Percentiles rank a stretch among this genome's conserved stretches.
phyloP scores from a whole-genome alignment of 2,113 vertebrate genomes.

The Cynopterus brachyotis region DNA sequence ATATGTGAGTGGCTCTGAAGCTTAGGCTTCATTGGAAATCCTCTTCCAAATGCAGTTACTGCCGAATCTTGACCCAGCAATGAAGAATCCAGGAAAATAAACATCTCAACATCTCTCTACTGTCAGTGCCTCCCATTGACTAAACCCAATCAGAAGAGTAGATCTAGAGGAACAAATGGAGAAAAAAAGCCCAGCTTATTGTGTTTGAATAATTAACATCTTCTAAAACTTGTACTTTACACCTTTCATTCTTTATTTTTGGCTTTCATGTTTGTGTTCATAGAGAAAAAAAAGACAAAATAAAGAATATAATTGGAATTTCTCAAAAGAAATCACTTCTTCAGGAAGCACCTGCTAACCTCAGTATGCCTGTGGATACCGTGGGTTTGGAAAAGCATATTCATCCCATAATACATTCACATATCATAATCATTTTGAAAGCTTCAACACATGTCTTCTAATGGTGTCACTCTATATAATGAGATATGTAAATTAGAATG shows the following conservation, averaged over 20 bases:
- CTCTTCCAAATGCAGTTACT: background rate
- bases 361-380: background rate
- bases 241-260: background rate
- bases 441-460: conserved; percentile 73
- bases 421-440: conserved; percentile 69
- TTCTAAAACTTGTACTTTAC: background rate
- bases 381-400: background rate
- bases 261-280: background rate
- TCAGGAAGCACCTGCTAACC: conserved; percentile 32
- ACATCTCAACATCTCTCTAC: background rate
- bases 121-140: background rate
- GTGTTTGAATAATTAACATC: background rate
- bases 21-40: background rate
- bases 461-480: conserved; percentile 71
- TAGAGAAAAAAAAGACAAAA: conserved; percentile 3
- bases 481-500: conserved; percentile 67
- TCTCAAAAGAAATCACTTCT: conserved; percentile 40
- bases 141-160: background rate
- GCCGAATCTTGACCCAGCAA: background rate
- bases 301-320: conserved; percentile 24
- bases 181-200: background rate
- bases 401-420: conserved; percentile 59
- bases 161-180: background rate
- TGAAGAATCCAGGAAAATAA: background rate
- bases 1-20: background rate